phyloP scores from a whole-genome alignment of 2,797 vertebrate genomes.

The Monodelphis domestica region DNA sequence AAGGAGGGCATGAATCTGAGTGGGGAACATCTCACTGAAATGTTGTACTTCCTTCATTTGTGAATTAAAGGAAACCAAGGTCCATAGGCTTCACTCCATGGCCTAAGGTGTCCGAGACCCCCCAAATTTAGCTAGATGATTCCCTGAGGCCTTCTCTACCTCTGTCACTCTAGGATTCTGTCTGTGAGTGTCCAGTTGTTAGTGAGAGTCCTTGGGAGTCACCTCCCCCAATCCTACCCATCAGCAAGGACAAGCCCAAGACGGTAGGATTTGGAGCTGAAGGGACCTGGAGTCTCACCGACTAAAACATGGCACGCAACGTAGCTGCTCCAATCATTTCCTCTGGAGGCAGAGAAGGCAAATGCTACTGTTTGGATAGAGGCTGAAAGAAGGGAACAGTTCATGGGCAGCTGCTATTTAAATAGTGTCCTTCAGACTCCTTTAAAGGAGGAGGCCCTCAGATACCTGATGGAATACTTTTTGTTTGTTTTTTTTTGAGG shows the following conservation, averaged over 20 bases:
- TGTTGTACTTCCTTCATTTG: neutral
- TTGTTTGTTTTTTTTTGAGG: fast-evolving
- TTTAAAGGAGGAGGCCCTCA: no score
- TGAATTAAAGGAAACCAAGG: neutral
- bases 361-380: no score
- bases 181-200: neutral
- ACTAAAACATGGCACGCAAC: neutral
- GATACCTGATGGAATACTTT: neutral
- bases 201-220: neutral
- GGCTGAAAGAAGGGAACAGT: neutral
- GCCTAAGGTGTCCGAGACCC: neutral
- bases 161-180: neutral
- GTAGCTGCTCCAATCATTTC: neutral
- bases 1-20: neutral
- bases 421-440: neutral
- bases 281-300: neutral
- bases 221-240: neutral
- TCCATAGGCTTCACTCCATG: neutral
- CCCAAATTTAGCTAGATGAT: no score
- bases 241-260: neutral
- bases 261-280: neutral
- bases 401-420: neutral
- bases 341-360: neutral
- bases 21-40: neutral
- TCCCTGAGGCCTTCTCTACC: neutral